Evolutionary conservation across 2,888 invertebrate genomes (phyloP), one percentile per base, ranked within the genome.

Genomic region (Pandemis heparana): DNA sequence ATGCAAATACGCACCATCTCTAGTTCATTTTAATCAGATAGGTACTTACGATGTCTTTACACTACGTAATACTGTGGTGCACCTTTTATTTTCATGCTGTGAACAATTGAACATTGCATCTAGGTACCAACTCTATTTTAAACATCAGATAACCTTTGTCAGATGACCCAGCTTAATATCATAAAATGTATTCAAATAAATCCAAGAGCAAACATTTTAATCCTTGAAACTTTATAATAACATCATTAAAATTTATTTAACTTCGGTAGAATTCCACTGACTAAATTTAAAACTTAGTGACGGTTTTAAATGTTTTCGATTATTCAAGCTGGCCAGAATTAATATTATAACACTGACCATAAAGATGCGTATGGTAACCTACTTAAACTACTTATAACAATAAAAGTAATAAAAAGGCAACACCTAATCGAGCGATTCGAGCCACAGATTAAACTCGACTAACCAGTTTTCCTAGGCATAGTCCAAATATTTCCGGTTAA

Each of bases 361-460:
- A 65, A 60, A 65, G 56, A 56, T 23, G 9, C 12, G 10, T 5
- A 18, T 38, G 8, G 38, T 59, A 71, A 65, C 59, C 59, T 48
- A 59, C 48, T 71, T 59, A 71, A 65, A 48, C 59, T 48, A 59
- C 48, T 71, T 51, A 60, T 14, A n/a, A 38, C 8, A 18, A 53
- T 53, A 18, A 41, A 7, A 48, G 61, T 51, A 12, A 65, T 60
- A 65, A 65, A 71, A n/a, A 60, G 60, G 18, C n/a, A 38, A 38
- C 32, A 60, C 14, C n/a, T 60, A 5, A 60, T 32, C 38, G 38
- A 39, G 60, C 14, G 23, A 6, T 23, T 46, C 18, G 23, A 9
- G 1, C 46, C 8, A 46, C 23, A 43, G 43, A 23, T 32, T 32
- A 63, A 46, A 64, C 8, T 65, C 10, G 64, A 51, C 14, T 12